Conservation (phyloP, 2,888 invertebrate genomes). For the Candidula unifasciata region DNA sequence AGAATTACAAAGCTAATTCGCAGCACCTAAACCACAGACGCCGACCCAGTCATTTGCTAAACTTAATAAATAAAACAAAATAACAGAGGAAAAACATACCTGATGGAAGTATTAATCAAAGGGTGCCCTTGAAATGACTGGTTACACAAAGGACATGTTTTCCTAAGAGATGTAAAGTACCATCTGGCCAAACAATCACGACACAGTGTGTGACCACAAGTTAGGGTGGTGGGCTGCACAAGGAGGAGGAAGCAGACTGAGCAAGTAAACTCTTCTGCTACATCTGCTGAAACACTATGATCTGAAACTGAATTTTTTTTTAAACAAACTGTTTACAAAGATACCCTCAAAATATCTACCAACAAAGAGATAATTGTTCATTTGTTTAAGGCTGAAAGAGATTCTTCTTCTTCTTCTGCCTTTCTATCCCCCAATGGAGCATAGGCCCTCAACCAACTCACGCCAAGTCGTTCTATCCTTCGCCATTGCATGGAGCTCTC, state of each 20-base stretch:
- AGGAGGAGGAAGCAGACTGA: constrained; percentile 69
- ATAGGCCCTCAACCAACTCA: too few relatives aligned
- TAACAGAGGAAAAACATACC: constrained; percentile 54
- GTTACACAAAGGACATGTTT: constrained; percentile 70
- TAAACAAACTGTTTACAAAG: too few relatives aligned
- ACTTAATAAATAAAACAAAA: neutral
- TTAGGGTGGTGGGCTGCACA: constrained; percentile 71
- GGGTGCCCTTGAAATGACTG: constrained; percentile 69
- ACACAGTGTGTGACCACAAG: constrained; percentile 75
- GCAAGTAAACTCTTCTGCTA: constrained; percentile 68
- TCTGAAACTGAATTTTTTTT: too few relatives aligned
- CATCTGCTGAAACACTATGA: neutral
- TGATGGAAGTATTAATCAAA: constrained; percentile 66
- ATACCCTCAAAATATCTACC: too few relatives aligned
- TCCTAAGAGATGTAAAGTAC: constrained; percentile 67
- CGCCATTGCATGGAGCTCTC: too few relatives aligned
- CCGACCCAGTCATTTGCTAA: neutral
- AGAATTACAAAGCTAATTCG: too few relatives aligned
- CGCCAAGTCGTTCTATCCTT: too few relatives aligned
- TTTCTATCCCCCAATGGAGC: too few relatives aligned
- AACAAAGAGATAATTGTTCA: too few relatives aligned
- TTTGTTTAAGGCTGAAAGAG: too few relatives aligned
- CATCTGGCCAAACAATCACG: constrained; percentile 72
- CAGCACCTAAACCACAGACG: too few relatives aligned
- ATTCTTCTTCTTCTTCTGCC: too few relatives aligned